A percentile compares a stretch with the other conserved stretches of the same genome.
Evolutionary conservation across 2,113 vertebrate species (phyloP).

Genomic region (Crotalus horridus): DNA sequence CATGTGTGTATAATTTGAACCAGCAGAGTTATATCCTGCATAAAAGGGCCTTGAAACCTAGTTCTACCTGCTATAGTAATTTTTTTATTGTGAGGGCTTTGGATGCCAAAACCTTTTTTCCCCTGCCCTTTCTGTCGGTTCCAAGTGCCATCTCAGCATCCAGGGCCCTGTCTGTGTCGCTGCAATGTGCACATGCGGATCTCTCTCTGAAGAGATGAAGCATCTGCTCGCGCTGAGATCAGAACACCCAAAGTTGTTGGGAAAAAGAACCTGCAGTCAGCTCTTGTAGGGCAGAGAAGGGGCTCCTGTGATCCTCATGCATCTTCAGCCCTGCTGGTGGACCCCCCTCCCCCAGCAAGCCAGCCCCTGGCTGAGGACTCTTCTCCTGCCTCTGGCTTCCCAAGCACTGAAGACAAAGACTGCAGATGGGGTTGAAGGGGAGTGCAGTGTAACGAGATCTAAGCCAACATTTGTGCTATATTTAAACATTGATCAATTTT

Average conservation of each 20-base stretch:
- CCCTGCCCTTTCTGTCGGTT: not conserved
- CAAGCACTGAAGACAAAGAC: conserved; percentile 25
- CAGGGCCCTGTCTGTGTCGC: not conserved
- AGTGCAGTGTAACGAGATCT: not conserved
- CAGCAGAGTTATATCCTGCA: not conserved
- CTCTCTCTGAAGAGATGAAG: no score
- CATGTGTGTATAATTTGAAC: not conserved
- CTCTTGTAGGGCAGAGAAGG: not conserved
- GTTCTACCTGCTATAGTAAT: not conserved
- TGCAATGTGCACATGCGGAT: not conserved
- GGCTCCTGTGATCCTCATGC: fast-evolving
- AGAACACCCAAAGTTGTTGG: not conserved
- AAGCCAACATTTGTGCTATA: conserved; percentile 50
- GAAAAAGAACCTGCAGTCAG: no score
- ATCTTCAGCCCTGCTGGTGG: not conserved
- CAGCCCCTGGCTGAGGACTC: conserved; percentile 28
- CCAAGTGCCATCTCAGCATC: no score
- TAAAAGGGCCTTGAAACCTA: not conserved
- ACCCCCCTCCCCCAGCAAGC: not conserved
- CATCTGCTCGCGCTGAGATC: not conserved
- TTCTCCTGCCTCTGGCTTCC: conserved; percentile 5
- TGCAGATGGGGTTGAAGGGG: not conserved
- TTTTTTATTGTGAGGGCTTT: not conserved
- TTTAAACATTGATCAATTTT: conserved; percentile 35
- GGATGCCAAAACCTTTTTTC: not conserved